Conservation (phyloP, 2,113 vertebrate genomes). For the Chrysemys picta region DNA sequence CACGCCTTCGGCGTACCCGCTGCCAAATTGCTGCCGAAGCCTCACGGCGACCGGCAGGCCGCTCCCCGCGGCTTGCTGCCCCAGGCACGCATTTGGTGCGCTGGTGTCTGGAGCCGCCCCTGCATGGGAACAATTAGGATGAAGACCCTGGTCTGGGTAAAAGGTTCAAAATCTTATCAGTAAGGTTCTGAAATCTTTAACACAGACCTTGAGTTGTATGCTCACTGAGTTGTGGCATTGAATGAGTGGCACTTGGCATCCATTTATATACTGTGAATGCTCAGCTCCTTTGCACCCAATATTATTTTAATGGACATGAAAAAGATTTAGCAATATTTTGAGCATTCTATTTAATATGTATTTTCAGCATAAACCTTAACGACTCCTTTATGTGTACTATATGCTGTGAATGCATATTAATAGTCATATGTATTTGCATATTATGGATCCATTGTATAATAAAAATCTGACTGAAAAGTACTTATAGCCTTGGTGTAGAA, state of each 20-base stretch:
- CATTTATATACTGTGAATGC: neutral
- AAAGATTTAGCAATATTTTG: neutral
- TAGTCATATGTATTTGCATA: neutral
- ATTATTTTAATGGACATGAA: neutral
- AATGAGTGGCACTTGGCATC: neutral
- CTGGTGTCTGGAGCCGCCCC: no score
- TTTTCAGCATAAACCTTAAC: neutral
- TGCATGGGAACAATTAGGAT: rapidly evolving
- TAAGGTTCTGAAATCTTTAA: neutral
- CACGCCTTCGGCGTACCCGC: no score
- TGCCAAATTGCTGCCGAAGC: no score
- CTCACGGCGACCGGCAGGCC: no score
- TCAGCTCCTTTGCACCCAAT: neutral
- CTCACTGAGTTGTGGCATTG: rapidly evolving
- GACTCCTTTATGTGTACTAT: neutral
- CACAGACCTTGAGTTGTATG: neutral
- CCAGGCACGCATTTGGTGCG: no score
- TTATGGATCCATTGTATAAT: neutral
- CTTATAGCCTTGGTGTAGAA: neutral
- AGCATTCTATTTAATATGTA: neutral
- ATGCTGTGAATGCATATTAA: neutral
- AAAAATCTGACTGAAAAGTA: neutral
- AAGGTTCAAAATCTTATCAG: neutral
- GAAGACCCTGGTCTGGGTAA: rapidly evolving
- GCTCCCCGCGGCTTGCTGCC: no score